Conservation (phyloP, 2,888 invertebrate species). For the Papilio demoleus region DNA sequence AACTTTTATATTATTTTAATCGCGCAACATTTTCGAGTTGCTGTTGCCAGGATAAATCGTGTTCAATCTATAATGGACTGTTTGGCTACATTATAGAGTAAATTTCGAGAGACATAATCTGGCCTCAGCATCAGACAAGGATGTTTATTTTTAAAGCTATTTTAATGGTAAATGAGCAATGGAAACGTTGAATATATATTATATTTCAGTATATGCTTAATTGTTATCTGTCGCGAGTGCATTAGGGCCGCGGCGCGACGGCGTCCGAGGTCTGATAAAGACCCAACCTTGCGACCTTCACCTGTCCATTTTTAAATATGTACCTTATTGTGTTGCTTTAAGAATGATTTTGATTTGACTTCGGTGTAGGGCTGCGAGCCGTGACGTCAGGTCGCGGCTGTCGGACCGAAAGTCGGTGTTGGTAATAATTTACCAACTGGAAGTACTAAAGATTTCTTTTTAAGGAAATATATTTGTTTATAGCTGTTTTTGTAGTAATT, state of each 20-base stretch:
- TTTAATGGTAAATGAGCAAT: too few species aligned
- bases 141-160: too few species aligned
- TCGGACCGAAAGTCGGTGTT: constrained; percentile 24
- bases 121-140: too few species aligned
- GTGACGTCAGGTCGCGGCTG: constrained; percentile 25
- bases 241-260: constrained; percentile 53
- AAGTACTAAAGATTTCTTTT: too few species aligned
- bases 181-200: not conserved
- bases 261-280: constrained; percentile 64
- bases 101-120: too few species aligned
- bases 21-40: too few species aligned
- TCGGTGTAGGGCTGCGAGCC: not conserved
- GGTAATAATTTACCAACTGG: not conserved
- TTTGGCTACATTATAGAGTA: too few species aligned
- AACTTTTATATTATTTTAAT: too few species aligned
- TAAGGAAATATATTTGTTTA: too few species aligned
- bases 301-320: constrained; percentile 33
- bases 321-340: constrained; percentile 38
- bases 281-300: constrained; percentile 65
- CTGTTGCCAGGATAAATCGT: too few species aligned
- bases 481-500: too few species aligned
- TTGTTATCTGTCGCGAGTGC: constrained; percentile 69
- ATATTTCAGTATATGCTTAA: constrained; percentile 24
- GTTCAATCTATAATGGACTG: too few species aligned
- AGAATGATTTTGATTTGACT: constrained; percentile 15